Conservation (phyloP, 2,113 vertebrate genomes). For the pig (Sus scrofa) region DNA sequence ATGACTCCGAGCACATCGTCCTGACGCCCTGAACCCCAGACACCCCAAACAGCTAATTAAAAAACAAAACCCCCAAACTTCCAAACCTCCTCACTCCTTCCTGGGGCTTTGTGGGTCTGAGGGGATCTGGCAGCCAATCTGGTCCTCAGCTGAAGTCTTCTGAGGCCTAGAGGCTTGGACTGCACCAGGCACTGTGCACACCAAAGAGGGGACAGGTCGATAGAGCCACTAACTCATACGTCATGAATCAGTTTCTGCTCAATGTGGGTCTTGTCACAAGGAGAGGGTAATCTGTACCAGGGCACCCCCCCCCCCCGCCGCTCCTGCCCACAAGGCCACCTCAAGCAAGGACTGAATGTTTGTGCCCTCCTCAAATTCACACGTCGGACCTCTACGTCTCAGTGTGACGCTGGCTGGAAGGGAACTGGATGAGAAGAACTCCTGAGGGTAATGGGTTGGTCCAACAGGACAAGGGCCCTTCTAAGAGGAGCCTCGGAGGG, state of each 20-base stretch:
- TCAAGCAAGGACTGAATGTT: neutral
- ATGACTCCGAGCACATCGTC: neutral
- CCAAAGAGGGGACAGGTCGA: conserved; percentile 23
- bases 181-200: neutral
- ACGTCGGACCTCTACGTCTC: neutral
- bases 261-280: neutral
- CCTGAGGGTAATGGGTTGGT: neutral
- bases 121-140: neutral
- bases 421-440: neutral
- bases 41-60: neutral
- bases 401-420: neutral
- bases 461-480: neutral
- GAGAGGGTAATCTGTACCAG: neutral
- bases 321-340: neutral
- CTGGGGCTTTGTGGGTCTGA: neutral
- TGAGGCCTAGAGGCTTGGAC: conserved; percentile 9
- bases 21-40: neutral
- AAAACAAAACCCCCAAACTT: neutral
- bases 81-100: neutral
- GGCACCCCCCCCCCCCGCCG: neutral
- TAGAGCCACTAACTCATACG: neutral
- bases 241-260: conserved; percentile 28
- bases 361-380: neutral
- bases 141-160: neutral
- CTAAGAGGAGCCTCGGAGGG: neutral